Evolutionary conservation across 1,140 invertebrate species (phyloP), one percentile per base, ranked within the genome.

Genomic region (Hydropsyche tenuis): DNA sequence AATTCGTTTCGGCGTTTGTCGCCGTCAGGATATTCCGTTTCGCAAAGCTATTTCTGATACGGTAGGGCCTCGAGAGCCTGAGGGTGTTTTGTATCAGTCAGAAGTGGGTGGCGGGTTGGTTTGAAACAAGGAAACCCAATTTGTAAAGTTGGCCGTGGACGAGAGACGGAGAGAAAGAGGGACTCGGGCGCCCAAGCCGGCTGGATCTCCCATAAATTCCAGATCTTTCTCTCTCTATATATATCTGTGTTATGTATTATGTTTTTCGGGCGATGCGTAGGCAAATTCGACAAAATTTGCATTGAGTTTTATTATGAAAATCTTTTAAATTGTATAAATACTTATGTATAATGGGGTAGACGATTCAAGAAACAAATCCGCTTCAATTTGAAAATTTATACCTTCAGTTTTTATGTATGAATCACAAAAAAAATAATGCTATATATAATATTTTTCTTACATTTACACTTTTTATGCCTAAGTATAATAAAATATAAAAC

Each of bases 91-190:
- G 60, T 76, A 71, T 73, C 75, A 69, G 71, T 68, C 45, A 22
- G 56, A 12, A 7, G 56, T 25, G 56, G 23, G 23, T 12, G 56
- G 74, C 48, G 72, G 69, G 70, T 27, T 42, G 48, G 30, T 37
- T 37, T 37, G 75, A 77, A 74, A 77, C 75, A 77, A 77, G 75
- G 75, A 77, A 77, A 77, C 75, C 75, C 75, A 77, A 77, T 77
- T 77, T 77, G 75, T 74, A 72, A 77, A 77, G 75, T 77, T 77
- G 45, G 72, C 72, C 75, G 56, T 72, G 48, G 65, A n/a, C 53
- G 53, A 64, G 56, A 23, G 3, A 62, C 7, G 3, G 56, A 18
- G 9, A 30, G 53, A 64, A 20, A 23, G 22, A 62, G 22, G 16
- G 56, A 18, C 25, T 14, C 22, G 25, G 12, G 16, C 30, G 30